Evolutionary conservation across 2,888 invertebrate genomes (phyloP).

Genomic region (Cabera pusaria): DNA sequence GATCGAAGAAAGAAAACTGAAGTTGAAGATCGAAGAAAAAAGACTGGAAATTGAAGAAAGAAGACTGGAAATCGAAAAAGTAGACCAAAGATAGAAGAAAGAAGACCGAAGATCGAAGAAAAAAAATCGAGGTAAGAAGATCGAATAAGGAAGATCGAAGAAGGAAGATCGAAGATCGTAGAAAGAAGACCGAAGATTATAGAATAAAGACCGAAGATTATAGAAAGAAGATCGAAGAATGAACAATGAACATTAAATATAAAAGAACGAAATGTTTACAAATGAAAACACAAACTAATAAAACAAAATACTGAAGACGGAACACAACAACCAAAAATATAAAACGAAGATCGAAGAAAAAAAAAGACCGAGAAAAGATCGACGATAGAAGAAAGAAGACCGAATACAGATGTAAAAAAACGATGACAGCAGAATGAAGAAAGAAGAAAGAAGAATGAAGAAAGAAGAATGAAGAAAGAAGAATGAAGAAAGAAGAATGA

Average conservation of each 20-base stretch:
- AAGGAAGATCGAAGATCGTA: neutral
- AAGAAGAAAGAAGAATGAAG: slow-evolving; percentile 1
- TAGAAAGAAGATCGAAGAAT: slow-evolving; percentile 6
- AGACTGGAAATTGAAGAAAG: no score
- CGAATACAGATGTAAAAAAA: neutral
- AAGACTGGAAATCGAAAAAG: slow-evolving; percentile 6
- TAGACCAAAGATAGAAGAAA: neutral
- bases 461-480: slow-evolving; percentile 4
- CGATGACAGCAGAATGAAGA: slow-evolving; percentile 1
- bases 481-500: slow-evolving; percentile 13
- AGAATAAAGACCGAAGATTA: slow-evolving; percentile 17
- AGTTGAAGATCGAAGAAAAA: no score
- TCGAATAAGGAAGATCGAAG: slow-evolving; percentile 1
- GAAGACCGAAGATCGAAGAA: slow-evolving; percentile 7
- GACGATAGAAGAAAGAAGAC: neutral
- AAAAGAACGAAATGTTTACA: slow-evolving; percentile 21
- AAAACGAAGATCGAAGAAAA: slow-evolving; percentile 4
- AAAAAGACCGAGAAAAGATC: slow-evolving; percentile 3
- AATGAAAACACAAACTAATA: no score
- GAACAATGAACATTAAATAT: slow-evolving; percentile 5
- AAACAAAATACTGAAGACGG: no score
- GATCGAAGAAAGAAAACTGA: no score
- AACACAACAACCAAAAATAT: no score
- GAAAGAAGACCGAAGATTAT: slow-evolving; percentile 1
- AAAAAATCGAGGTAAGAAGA: neutral